Conservation (phyloP, 1,140 invertebrate species). For the Oppia nitens region DNA sequence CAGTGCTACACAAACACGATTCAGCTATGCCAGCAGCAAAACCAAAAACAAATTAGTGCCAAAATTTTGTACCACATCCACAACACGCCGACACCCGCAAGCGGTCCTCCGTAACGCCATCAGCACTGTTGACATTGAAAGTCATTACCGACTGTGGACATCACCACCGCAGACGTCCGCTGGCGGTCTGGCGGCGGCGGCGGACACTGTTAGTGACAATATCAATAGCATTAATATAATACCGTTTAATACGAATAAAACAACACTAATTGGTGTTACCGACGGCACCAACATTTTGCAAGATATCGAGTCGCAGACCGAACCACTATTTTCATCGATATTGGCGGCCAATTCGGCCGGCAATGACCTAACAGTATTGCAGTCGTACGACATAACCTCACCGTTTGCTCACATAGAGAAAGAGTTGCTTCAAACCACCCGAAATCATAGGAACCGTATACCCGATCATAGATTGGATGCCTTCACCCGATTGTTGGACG, state of each 20-base stretch:
- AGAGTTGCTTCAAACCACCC: slow-evolving; percentile 5
- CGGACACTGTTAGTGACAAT: too few species aligned
- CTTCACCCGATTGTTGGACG: slow-evolving; percentile 17
- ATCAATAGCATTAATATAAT: not conserved
- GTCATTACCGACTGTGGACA: not conserved
- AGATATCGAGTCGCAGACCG: slow-evolving; percentile 23
- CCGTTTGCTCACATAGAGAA: slow-evolving; percentile 22
- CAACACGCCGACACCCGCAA: not conserved
- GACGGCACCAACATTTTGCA: not conserved
- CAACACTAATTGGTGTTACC: too few species aligned
- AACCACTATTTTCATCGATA: slow-evolving; percentile 18
- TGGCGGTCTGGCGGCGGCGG: too few species aligned
- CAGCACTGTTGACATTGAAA: not conserved
- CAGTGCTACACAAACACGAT: slow-evolving; percentile 9
- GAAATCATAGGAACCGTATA: not conserved
- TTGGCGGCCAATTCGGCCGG: slow-evolving; percentile 22
- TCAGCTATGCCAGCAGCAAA: not conserved
- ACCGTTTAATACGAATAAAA: too few species aligned
- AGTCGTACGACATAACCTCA: slow-evolving; percentile 18
- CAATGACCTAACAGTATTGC: slow-evolving; percentile 19
- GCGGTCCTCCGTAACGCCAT: not conserved
- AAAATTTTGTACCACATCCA: not conserved
- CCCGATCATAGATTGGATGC: slow-evolving; percentile 9
- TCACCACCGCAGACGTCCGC: not conserved
- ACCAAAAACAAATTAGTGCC: slow-evolving; percentile 8